Conservation (phyloP, 2,797 vertebrate species). For the Merluccius polli region DNA sequence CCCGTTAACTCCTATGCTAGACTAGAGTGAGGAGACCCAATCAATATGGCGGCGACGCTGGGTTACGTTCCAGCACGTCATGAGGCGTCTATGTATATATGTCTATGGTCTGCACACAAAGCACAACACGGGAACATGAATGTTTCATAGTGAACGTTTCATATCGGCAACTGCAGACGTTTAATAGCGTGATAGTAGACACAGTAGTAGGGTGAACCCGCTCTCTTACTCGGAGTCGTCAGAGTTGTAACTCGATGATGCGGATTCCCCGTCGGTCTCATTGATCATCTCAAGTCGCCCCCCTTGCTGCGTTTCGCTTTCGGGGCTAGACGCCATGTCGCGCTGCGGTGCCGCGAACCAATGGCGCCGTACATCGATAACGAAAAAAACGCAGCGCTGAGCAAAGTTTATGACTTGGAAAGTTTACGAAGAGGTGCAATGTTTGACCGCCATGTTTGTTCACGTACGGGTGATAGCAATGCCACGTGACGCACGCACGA, state of each 20-base stretch:
- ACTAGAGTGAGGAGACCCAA: too few species aligned
- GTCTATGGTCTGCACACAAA: too few species aligned
- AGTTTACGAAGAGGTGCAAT: neutral
- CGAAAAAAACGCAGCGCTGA: neutral
- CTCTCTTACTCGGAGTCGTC: constrained; percentile 71
- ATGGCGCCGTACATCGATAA: neutral
- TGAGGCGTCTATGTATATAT: too few species aligned
- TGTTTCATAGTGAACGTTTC: neutral
- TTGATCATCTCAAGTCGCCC: neutral
- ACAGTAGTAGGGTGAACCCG: neutral
- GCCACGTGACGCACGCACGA: constrained; percentile 49
- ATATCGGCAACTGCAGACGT: neutral
- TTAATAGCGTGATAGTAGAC: neutral
- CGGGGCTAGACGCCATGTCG: neutral
- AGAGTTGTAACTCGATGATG: constrained; percentile 56
- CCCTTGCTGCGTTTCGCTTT: constrained; percentile 9
- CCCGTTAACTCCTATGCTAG: too few species aligned
- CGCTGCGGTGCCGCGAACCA: neutral
- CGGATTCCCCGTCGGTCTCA: constrained; percentile 46
- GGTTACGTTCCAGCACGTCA: too few species aligned
- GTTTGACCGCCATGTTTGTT: constrained; percentile 60
- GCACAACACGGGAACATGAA: too few species aligned
- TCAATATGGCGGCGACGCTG: too few species aligned
- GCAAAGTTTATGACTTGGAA: neutral
- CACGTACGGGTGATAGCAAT: neutral